Evolutionary conservation across 2,797 vertebrate genomes (phyloP), one percentile per base, ranked within the genome.

Genomic region (Tauraco hartlaubi): DNA sequence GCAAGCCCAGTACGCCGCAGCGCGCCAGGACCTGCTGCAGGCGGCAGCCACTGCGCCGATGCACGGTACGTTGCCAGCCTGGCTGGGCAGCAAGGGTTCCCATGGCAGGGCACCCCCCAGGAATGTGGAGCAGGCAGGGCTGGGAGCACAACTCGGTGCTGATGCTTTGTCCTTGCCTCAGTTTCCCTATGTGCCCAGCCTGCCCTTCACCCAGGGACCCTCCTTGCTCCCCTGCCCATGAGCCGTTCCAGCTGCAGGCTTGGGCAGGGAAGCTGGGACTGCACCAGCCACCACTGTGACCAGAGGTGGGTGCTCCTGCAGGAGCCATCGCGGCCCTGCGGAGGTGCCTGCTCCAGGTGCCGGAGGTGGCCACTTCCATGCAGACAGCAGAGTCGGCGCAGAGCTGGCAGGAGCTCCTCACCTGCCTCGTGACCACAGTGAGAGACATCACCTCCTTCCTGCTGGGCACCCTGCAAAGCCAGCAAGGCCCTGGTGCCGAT

Each of bases 301-400:
- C 29, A 6, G 73, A 12, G 25, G 2, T 4, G 37, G 33, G 6
- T n/a, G n/a, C 56, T 81, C 74, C 23, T 51, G 43, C 93, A 99
- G 99, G 99, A 66, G 94, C 98, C 55, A 80, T 99, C 19, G 89
- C 95, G n/a, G 98, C 98, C 37, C 97, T 99, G 73, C 98, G 99
- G 92, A 97, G 96, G 72, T 99, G 98, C 93, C 96, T 99, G 55
- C 96, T 99, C n/a, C 98, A 99, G 73, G 95, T 97, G 17, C 97
- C 98, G 0, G 91, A 95, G 71, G 94, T 96, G 28, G 80, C 98
- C 3, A 9, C n/a, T 54, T 97, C 97, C 44, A 94, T 97, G 86
- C 71, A 4, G 61, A 58, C 83, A 8, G 95, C 97, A 23, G 94
- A 94, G 43, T 11, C 97, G 7, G 95, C 77, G 22, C 84, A 48